These are phyloP conservation scores for Babyrousa celebensis DNA, from an alignment of 2,797 vertebrate genomes.

Conservation along the genomic window DNA sequence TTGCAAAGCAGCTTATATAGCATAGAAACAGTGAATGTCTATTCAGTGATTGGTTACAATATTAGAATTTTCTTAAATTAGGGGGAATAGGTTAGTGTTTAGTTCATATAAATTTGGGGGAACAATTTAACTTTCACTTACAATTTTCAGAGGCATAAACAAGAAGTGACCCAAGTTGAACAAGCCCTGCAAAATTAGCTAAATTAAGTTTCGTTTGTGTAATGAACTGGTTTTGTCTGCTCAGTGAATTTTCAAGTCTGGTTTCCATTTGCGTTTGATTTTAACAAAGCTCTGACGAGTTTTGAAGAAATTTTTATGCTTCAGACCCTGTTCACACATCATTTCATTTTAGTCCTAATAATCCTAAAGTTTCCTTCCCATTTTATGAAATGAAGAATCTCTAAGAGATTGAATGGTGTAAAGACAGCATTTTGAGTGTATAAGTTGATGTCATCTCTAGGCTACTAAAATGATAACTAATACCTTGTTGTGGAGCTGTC, in stretches of 20 bases:
- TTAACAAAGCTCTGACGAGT: background rate
- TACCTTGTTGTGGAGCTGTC: background rate
- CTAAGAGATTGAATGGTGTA: background rate
- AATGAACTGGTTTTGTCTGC: background rate
- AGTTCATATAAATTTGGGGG: background rate
- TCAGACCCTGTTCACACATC: background rate
- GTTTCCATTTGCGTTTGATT: background rate
- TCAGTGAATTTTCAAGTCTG: background rate
- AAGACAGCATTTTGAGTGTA: background rate
- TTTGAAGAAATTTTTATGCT: conserved; percentile 6
- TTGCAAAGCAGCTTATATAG: background rate
- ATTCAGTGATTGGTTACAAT: background rate
- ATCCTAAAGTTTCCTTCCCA: background rate
- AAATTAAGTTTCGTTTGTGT: background rate
- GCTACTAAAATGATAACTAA: background rate
- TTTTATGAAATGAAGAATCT: conserved; percentile 44
- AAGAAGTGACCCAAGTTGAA: background rate
- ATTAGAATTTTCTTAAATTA: background rate
- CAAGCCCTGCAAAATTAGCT: background rate
- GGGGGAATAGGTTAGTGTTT: background rate
- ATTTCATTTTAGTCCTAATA: conserved; percentile 24
- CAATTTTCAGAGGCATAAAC: background rate
- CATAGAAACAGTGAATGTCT: background rate
- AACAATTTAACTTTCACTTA: background rate
- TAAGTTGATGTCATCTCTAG: background rate